Percentiles rank a stretch among this genome's conserved stretches.
Conservation (phyloP, 2,888 invertebrate genomes). For the Papilio demoleus region DNA sequence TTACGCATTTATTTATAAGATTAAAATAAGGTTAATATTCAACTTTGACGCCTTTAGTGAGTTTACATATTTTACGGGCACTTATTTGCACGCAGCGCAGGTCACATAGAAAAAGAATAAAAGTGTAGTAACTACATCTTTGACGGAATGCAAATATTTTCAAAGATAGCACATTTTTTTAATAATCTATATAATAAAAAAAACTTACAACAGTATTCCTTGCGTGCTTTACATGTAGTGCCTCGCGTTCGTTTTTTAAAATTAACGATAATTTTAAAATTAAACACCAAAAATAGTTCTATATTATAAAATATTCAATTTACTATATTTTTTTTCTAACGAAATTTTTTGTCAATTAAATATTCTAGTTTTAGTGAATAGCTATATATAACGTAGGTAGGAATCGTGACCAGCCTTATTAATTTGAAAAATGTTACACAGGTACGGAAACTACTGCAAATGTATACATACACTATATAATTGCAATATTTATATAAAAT, state of each 20-base stretch:
- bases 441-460: too few species aligned
- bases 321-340: not conserved
- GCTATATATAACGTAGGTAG: not conserved
- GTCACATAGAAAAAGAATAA: too few species aligned
- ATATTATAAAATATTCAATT: slow-evolving; percentile 9
- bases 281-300: slow-evolving; percentile 39
- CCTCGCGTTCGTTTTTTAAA: not conserved
- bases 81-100: not conserved
- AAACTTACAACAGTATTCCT: too few species aligned
- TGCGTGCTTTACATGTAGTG: not conserved
- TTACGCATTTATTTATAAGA: slow-evolving; percentile 32
- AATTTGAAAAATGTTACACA: too few species aligned
- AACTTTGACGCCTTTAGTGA: not conserved
- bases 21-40: slow-evolving; percentile 22
- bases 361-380: not conserved
- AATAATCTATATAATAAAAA: too few species aligned
- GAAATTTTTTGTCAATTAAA: slow-evolving; percentile 12
- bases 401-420: too few species aligned
- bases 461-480: too few species aligned
- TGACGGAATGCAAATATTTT: too few species aligned
- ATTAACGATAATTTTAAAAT: slow-evolving; percentile 3
- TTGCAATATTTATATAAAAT: too few species aligned
- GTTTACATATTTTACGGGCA: not conserved
- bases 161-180: too few species aligned
- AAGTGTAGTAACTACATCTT: too few species aligned